Evolutionary conservation across 2,888 invertebrate genomes (phyloP), one percentile per base, ranked within the genome.

Genomic region (Eupeodes latifasciatus): DNA sequence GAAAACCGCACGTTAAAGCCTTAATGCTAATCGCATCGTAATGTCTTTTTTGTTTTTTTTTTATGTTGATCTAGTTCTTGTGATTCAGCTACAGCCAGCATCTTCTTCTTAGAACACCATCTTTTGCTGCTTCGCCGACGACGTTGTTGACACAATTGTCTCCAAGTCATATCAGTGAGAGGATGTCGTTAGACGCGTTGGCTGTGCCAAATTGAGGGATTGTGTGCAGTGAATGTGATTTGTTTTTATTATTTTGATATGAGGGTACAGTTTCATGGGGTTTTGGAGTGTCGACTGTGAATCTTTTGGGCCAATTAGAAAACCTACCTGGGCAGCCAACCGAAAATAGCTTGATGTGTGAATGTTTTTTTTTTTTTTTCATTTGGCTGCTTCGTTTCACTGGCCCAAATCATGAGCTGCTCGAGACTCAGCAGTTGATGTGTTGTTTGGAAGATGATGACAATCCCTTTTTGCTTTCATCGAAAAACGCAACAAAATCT

Each of bases 391-490:
- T 55, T 86, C 78, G 82, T 86, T 86, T 86, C 85, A 86, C 85
- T 86, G 85, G 61, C 85, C 85, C 74, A 75, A 86, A 86, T 86
- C 57, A 47, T 47, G 5, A 49, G 36, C 47, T 11, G 74, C 53
- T 19, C 19, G 19, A 19, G 19, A 19, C 19, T 19, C 19, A 19
- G 19, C 19, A 19, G 19, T 19, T 19, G 19, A 19, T 19, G 19
- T 19, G 19, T 19, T 77, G 14, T 55, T 34, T 51, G 27, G 12
- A 66, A 72, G 57, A 36, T 7, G 59, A 81, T 67, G 74, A 78
- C 82, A 78, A 78, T 86, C 85, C 85, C 85, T 86, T 86, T 86
- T 86, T 82, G 82, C 74, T 85, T 78, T 85, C 82, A 69, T 67
- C 75, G 49, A 55, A 40, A 64, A 67, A 71, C 36, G 27, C 57